Evolutionary conservation across 2,113 vertebrate genomes (phyloP), one percentile per base, ranked within the genome.

Genomic region (Hypanus sabinus): DNA sequence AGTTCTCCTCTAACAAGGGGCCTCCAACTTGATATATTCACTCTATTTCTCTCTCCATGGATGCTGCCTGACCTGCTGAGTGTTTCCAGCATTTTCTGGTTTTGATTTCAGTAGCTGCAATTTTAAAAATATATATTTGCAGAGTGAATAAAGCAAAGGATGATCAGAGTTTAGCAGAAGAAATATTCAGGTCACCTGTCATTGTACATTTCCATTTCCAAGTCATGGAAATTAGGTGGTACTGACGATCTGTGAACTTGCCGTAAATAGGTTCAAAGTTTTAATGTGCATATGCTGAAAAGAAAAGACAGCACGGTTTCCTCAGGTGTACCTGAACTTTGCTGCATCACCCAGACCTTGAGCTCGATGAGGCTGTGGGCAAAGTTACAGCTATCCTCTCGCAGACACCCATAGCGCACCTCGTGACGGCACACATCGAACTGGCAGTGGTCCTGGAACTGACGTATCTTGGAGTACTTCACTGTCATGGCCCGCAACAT

Each of bases 281-380:
- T 57, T n/a, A 7, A 5, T 8, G n/a, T 0, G 62, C 27, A 65
- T 9, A 65, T 14, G 60, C 16, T 2, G 85, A 18, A 5, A 5
- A 30, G 57, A 60, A 88, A 88, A 33, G 57, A 33, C 30, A 7
- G 33, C 3, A 9, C 4, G 46, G 71, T 27, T 38, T 80, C 71
- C 71, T 18, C 18, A 0, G 30, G 24, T 24, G 55, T 95, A 97
- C 99, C 98, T 94, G 98, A 98, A 95, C 97, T 96, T 20, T 96
- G 97, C 96, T 99, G 98, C 95, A 99, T 96, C 94, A 96, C 96
- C 99, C 99, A 99, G 95, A 98, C 97, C 95, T 98, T 97, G 94
- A 99, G 98, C 95, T 99, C 99, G 0, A 99, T 97, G 95, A 98
- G 95, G 4, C 98, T 99, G 94, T 99, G 99, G 95, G 99, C 98